Conservation (phyloP, 2,888 invertebrate species). For the Cacoxenus indagator region DNA sequence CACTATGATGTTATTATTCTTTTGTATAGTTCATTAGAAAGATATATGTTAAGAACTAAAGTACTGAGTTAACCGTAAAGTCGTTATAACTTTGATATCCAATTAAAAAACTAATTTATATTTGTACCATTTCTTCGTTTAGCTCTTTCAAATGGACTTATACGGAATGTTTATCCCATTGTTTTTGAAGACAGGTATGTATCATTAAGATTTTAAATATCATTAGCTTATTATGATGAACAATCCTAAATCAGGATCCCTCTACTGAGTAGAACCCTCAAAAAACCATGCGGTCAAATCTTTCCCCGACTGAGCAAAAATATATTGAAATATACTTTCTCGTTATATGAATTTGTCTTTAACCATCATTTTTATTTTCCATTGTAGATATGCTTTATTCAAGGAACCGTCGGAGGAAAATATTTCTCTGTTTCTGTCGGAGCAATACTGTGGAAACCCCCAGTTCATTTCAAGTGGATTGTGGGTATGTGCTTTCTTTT, state of each 20-base stretch:
- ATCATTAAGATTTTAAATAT: not conserved
- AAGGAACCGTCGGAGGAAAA: too few relatives aligned
- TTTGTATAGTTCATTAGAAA: slow-evolving; percentile 63
- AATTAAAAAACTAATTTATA: not conserved
- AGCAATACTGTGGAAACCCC: too few relatives aligned
- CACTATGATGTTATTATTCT: slow-evolving; percentile 51
- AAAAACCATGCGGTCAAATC: slow-evolving; percentile 36
- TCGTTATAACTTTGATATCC: slow-evolving; percentile 47
- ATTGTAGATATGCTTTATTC: too few relatives aligned
- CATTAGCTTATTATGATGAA: slow-evolving; percentile 48
- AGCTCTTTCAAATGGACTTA: not conserved
- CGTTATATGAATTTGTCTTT: not conserved
- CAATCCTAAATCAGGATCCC: slow-evolving; percentile 40
- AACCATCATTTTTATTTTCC: not conserved
- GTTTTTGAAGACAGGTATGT: slow-evolving; percentile 24
- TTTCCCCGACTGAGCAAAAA: slow-evolving; percentile 26
- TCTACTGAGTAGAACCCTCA: slow-evolving; percentile 46
- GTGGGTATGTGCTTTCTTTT: too few relatives aligned
- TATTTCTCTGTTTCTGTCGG: too few relatives aligned
- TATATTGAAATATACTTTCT: not conserved
- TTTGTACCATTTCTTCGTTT: not conserved
- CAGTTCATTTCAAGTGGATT: too few relatives aligned
- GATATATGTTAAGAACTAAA: slow-evolving; percentile 54
- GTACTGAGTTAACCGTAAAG: too few relatives aligned
- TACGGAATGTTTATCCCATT: not conserved